Evolutionary conservation across 1,140 invertebrate species (phyloP), one percentile per base, ranked within the genome.

Genomic region (Diprion similis): DNA sequence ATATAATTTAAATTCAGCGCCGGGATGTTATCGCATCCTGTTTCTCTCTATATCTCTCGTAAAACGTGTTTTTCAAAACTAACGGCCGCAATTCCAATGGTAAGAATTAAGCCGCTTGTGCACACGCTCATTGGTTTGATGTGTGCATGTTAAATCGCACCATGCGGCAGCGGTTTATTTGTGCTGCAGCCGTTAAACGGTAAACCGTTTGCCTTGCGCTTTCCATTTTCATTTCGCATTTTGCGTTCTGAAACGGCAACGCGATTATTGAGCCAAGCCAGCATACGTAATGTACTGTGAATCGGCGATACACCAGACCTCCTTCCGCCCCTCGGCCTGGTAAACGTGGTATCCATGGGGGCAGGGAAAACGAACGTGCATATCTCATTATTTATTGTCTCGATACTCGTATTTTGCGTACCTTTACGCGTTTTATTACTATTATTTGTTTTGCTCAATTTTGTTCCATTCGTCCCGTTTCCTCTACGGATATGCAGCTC

Each of bases 341-440:
- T 37, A 37, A 37, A 37, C 24, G 24, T 37, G 51, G n/a, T 15
- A 59, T 59, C n/a, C 51, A 59, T 15, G 51, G 51, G 51, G 51
- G 51, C 6, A 59, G 51, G n/a, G 9, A 15, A 59, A 59, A 59
- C 51, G 51, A 59, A 17, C 51, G 51, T 59, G 51, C 51, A 59
- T 17, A 59, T 59, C 51, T 59, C 51, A 59, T 59, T 59, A 59
- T 59, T 59, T 59, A 59, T 59, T 59, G n/a, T 59, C 51, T 59
- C 51, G 11, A 59, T 15, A n/a, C n/a, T n/a, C n/a, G n/a, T n/a
- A 59, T 13, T 59, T 59, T 17, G 51, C 51, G 51, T 4, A 37
- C 24, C 24, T 37, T 37, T 6, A 37, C 24, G n/a, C n/a, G n/a
- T 13, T 59, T 59, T 59, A 59, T n/a, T n/a, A n/a, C n/a, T n/a